Conservation (phyloP, 2,888 invertebrate species). For the Augiades crinisus region DNA sequence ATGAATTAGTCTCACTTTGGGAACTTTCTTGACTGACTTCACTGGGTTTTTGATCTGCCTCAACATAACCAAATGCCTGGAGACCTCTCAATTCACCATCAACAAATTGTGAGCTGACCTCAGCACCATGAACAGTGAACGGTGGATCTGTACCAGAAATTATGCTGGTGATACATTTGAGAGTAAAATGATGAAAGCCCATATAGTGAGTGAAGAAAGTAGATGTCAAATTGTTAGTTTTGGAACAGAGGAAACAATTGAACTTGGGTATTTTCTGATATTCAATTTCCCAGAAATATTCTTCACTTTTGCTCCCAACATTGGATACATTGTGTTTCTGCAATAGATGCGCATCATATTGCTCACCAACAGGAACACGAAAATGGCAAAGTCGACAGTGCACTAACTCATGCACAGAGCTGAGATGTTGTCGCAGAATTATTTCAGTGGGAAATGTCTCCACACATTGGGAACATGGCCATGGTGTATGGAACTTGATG, state of each 20-base stretch:
- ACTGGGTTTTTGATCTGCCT: constrained; percentile 43
- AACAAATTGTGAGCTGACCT: constrained; percentile 61
- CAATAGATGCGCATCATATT: constrained; percentile 61
- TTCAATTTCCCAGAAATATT: constrained; percentile 60
- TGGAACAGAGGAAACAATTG: constrained; percentile 61
- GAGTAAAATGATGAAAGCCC: constrained; percentile 68
- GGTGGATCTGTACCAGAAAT: constrained; percentile 62
- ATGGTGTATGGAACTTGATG: constrained; percentile 63
- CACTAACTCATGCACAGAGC: constrained; percentile 55
- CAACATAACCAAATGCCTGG: constrained; percentile 57
- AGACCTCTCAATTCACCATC: constrained; percentile 55
- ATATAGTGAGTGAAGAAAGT: constrained; percentile 70
- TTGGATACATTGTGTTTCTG: constrained; percentile 68
- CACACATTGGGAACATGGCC: constrained; percentile 73
- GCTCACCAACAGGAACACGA: constrained; percentile 58
- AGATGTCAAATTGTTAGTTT: constrained; percentile 47
- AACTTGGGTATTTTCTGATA: constrained; percentile 53
- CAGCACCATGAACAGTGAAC: constrained; percentile 63
- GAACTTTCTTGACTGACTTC: constrained; percentile 5
- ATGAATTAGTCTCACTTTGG: constrained; percentile 30
- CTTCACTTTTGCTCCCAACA: constrained; percentile 50
- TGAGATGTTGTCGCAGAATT: constrained; percentile 56
- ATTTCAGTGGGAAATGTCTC: constrained; percentile 56
- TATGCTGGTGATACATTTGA: constrained; percentile 65
- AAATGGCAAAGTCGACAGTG: constrained; percentile 73